Evolutionary conservation across 1,140 invertebrate species (phyloP), one percentile per base, ranked within the genome.

Genomic region (Chelonus insularis): DNA sequence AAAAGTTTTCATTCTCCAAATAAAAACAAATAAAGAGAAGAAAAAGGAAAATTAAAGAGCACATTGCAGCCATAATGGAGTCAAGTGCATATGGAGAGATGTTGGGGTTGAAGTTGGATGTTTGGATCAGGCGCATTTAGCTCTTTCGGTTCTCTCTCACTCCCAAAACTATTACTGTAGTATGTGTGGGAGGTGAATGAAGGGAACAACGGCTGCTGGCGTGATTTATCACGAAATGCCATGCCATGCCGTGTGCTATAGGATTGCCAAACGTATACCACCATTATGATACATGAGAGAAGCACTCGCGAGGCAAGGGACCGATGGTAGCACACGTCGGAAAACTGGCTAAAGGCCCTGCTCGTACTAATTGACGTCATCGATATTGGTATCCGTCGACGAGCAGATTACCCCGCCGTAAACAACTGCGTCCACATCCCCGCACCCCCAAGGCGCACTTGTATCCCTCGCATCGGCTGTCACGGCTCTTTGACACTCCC

Each of bases 311-410:
- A 36, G 25, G 21, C 57, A 48, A 50, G 37, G 57, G 57, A 48
- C 29, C 14, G 14, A 23, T 48, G 45, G 43, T 37, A 32, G 21
- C 48, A 52, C 16, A 43, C 51, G 41, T 48, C 39, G 63, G 29
- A 54, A 61, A 54, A 23, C 51, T 16, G 48, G 55, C 34, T 34
- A 58, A 66, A 64, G 62, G 62, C 37, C 68, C 11, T 51, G 70
- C 70, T 76, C 72, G 71, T 78, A 77, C 77, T 80, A 81, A 81
- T 81, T 80, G 79, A 80, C 79, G 78, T 81, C 79, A 80, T 81
- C 77, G 79, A 80, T 81, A 81, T 80, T 78, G 77, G 75, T 79
- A 77, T 79, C 72, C 76, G 78, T 78, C 74, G 75, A 79, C 76
- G 77, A 78, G 76, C 74, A 77, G 77, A 80, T 80, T 79, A 79